Evolutionary conservation across 2,113 vertebrate species (phyloP).

Genomic region (Stegastes partitus): DNA sequence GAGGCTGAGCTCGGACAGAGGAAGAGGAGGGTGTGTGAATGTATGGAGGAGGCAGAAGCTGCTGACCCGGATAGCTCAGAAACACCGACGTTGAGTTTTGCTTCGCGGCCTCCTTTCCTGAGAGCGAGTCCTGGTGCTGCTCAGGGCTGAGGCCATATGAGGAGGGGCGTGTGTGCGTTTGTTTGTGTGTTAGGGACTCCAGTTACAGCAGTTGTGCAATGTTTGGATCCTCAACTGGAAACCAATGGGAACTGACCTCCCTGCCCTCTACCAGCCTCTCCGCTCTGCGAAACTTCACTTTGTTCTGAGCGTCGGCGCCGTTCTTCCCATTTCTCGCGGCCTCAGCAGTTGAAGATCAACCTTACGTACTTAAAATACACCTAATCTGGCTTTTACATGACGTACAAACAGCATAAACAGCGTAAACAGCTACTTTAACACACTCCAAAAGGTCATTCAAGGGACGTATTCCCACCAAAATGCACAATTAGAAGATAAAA

Average conservation of each 20-base stretch:
- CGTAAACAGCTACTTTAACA: no score
- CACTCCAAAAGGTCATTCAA: no score
- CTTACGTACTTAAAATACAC: no score
- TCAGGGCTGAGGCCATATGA: constrained; percentile 8
- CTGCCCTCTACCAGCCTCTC: constrained; percentile 18
- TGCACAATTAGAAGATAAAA: no score
- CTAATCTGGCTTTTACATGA: no score
- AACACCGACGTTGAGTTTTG: background rate
- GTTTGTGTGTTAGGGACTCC: constrained; percentile 25
- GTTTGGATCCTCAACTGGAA: constrained; percentile 59
- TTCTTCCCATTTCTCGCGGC: no score
- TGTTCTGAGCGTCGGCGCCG: no score
- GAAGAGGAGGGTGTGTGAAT: background rate
- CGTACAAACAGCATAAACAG: no score
- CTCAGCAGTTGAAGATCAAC: no score
- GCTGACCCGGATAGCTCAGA: background rate
- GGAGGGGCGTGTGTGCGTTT: constrained; percentile 10
- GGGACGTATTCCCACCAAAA: no score
- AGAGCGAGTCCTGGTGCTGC: constrained; percentile 34
- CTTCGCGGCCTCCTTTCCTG: background rate
- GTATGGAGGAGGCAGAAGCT: constrained; percentile 18
- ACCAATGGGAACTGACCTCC: constrained; percentile 58
- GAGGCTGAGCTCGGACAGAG: background rate
- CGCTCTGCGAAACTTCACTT: no score
- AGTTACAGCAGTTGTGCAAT: constrained; percentile 70